Base-by-base conservation (phyloP, 2,797 vertebrate genomes). In the Margarornis squamiger region DNA sequence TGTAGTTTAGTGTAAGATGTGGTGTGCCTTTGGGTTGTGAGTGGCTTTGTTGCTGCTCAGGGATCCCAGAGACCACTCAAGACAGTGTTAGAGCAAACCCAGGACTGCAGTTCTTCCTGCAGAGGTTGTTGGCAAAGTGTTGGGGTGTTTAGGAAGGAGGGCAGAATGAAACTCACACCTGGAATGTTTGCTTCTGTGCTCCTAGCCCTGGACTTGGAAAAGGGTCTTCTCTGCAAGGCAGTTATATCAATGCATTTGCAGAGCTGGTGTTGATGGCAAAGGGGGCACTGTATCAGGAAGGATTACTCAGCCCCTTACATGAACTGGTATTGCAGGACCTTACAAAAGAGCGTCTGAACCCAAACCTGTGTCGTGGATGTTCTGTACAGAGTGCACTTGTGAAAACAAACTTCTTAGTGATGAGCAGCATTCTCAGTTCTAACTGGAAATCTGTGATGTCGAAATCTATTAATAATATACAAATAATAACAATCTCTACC, bases 211-310 rank as follows among this genome's bases (percentile, higher is more conserved):
- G 26, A 54, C 61, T 81, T 49, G 54, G 49, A 58, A 32, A 45
- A 59, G 30, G 10, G 7, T 80, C 17, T 68, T 81, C 38, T 75
- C 46, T 72, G 46, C 3, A 4, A 74, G 34, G 1, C 5, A 41
- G 7, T 55, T 63, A 4, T 2, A 66, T 19, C n/a, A 45, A 6
- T 0, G 1, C 1, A 0, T 77, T 83, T 70, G 68, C 61, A 71
- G 29, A 88, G 46, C n/a, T 86, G 75, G 19, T 70, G 52, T 8
- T 10, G 30, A 7, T 76, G 39, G 36, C 0, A 0, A 55, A 52
- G 68, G 43, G 20, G 34, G 6, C 46, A 48, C 39, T 6, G 10
- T 34, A 4, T 74, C 45, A 41, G 62, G 80, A 90, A 67, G 84
- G 45, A 72, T 8, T 71, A 68, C 54, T 95, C 70, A 81, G 83